Conservation (phyloP, 1,140 invertebrate genomes). For the Himalopsyche phryganea region DNA sequence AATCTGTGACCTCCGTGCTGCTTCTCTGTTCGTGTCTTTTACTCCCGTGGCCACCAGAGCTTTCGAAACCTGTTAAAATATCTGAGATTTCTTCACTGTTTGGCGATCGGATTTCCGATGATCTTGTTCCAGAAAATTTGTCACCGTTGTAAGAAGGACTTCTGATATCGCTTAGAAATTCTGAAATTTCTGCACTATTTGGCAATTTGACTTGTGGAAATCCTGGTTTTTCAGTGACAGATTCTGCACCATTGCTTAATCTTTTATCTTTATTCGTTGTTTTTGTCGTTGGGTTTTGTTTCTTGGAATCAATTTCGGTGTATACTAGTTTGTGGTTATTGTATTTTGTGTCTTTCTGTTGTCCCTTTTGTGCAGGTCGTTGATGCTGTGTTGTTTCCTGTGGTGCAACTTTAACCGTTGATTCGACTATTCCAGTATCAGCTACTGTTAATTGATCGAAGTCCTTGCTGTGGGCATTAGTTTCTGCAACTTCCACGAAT, state of each 20-base stretch:
- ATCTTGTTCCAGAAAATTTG: too few relatives aligned
- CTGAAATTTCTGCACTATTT: too few relatives aligned
- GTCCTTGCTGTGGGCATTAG: conserved; percentile 68
- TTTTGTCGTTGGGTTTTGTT: conserved; percentile 18
- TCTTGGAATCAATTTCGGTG: conserved; percentile 36
- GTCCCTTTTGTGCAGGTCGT: conserved; percentile 7
- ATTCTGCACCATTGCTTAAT: conserved; percentile 36
- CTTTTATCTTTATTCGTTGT: conserved; percentile 35
- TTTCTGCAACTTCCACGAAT: conserved; percentile 79
- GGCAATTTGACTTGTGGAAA: not conserved
- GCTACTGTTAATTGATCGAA: conserved; percentile 58
- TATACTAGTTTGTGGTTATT: conserved; percentile 28
- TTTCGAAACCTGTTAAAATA: not conserved
- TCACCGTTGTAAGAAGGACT: too few relatives aligned
- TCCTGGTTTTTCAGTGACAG: not conserved
- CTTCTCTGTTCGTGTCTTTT: conserved; percentile 5
- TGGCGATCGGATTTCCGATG: too few relatives aligned
- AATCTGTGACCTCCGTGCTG: conserved; percentile 37
- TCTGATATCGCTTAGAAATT: too few relatives aligned
- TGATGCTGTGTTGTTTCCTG: not conserved
- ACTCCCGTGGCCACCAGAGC: too few relatives aligned
- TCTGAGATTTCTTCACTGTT: too few relatives aligned
- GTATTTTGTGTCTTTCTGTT: conserved; percentile 23
- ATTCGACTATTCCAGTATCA: conserved; percentile 51
- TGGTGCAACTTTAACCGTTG: conserved; percentile 44